Evolutionary conservation across 53 echinoderm and acorn worm genomes (phyloP).

Genomic region (Crossaster papposus): DNA sequence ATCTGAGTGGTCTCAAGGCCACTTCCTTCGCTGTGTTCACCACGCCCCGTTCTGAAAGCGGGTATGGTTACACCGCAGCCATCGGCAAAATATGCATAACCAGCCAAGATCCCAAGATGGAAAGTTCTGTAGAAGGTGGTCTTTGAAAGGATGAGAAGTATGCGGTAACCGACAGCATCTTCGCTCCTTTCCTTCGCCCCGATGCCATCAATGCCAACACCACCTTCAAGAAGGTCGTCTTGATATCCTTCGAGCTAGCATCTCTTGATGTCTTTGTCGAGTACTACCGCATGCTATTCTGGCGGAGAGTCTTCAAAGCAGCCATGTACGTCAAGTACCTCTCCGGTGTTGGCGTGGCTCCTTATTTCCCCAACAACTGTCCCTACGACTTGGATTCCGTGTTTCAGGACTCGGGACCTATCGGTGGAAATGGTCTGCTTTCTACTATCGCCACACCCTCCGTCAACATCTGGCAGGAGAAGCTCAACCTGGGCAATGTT

Average conservation of each 20-base stretch:
- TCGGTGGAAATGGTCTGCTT: conserved; percentile 41
- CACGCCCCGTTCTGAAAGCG: not conserved
- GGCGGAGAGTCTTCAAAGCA: no score
- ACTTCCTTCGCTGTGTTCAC: not conserved
- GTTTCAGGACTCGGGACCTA: conserved; percentile 40
- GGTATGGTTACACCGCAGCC: conserved; percentile 24
- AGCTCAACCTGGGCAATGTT: no score
- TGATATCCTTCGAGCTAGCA: conserved; percentile 24
- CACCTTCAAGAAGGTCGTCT: conserved; percentile 12
- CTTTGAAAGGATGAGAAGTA: conserved; percentile 5
- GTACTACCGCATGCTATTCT: no score
- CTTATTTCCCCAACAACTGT: conserved; percentile 58
- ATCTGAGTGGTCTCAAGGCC: not conserved
- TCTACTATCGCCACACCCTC: no score
- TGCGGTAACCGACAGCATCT: conserved; percentile 52
- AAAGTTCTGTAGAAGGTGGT: not conserved
- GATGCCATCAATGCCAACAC: no score
- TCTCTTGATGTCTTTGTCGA: not conserved
- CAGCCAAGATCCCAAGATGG: conserved; percentile 34
- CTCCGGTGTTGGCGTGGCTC: no score
- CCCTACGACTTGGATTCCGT: conserved; percentile 37
- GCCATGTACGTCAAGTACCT: no score
- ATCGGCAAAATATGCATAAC: conserved; percentile 26
- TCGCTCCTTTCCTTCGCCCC: conserved; percentile 38
- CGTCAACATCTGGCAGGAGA: no score